Evolutionary conservation across 1,140 invertebrate genomes (phyloP), one percentile per base, ranked within the genome.

Genomic region (Sarcophaga bullata): DNA sequence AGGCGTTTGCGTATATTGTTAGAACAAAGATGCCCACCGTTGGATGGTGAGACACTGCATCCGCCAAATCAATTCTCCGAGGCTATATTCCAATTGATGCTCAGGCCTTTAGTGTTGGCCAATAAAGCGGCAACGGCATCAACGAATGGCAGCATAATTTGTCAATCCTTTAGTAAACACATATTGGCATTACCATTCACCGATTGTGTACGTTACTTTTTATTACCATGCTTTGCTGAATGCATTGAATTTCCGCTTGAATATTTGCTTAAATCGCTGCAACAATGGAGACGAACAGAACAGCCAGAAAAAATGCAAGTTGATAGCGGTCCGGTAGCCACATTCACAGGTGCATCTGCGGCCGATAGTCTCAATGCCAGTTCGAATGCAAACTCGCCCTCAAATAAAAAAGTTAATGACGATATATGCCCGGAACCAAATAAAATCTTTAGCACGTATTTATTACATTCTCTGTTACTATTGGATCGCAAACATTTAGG

Each of bases 1-100:
- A 91, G 92, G 72, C 92, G 94, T 85, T 88, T 98, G 83, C 92
- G 94, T 83, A 90, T 91, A 75, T 86, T 97, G 49, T 86, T 98
- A 80, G 94, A 96, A 85, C 87, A 91, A 68, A 94, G 94, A 89
- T 92, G 95, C 62, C 95, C 95, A 68, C 92, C 94, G 11, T 89
- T 96, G 82, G 91, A 95, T 85, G 94, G 95, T 37, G 91, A 92
- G 52, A 94, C 93, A 0, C 84, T 93, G 5, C 91, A 92, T 72
- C 92, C 95, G n/a, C 95, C 95, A 0, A 96, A 94, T 68, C 94
- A 94, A 11, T 90, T 96, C 8, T 92, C 95, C 48, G 93, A 93
- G 81, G 95, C 94, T 84, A 90, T 97, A 10, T 91, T 97, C 80
- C 93, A 95, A 83, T 92, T 98, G 83, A 93, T 97, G 72, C 92